These are phyloP conservation scores for Galbula dea DNA, from an alignment of 2,113 vertebrate species.

Conservation along the genomic window DNA sequence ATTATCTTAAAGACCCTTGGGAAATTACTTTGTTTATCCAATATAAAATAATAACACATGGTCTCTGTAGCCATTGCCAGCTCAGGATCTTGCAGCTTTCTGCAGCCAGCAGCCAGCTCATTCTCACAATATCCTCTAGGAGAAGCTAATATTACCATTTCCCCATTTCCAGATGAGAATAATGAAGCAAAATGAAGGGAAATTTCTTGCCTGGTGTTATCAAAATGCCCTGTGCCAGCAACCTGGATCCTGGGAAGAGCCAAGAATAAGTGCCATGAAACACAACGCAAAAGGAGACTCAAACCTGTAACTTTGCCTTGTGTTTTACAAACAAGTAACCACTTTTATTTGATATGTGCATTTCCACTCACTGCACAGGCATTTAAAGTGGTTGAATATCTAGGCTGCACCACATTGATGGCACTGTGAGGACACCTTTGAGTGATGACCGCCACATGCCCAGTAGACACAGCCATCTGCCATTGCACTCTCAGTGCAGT, in stretches of 20 bases:
- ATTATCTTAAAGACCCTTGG: background rate
- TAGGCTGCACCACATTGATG: background rate
- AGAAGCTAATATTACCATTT: background rate
- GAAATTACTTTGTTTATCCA: conserved; percentile 8
- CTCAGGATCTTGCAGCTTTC: background rate
- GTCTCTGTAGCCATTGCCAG: background rate
- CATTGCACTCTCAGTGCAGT: no score
- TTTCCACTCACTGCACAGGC: background rate
- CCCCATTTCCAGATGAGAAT: background rate
- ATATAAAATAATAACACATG: background rate
- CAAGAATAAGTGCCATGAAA: background rate
- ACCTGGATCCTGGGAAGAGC: background rate
- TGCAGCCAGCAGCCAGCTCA: background rate
- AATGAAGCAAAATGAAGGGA: background rate
- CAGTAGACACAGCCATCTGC: background rate
- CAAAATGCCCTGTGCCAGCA: background rate
- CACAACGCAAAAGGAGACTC: background rate
- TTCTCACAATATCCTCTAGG: background rate
- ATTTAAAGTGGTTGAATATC: background rate
- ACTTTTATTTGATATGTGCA: fast-evolving
- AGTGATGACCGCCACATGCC: background rate
- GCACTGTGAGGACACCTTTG: background rate
- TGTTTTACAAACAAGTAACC: background rate
- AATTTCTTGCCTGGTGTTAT: background rate
- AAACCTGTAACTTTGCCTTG: background rate